Evolutionary conservation across 2,113 vertebrate species (phyloP), one percentile per base, ranked within the genome.

Genomic region (Pollachius pollachius): DNA sequence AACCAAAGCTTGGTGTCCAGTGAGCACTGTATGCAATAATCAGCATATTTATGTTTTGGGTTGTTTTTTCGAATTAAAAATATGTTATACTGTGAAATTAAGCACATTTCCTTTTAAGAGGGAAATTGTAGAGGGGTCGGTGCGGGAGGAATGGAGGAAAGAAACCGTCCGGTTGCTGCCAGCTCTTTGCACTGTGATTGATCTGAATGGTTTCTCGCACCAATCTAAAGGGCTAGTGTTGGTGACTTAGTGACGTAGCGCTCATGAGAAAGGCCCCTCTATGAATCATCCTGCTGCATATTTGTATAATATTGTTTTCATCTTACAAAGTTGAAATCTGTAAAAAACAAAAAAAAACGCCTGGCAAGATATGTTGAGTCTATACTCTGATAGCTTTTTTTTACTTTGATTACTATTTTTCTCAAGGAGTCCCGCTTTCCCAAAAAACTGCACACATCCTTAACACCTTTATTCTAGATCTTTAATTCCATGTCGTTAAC

Each of bases 11-110:
- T 74, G 76, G 80, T 81, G 85, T 87, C 72, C 81, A 71, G 73
- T 84, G 82, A 84, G 82, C 82, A 81, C 81, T 80, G 82, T 88
- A 89, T 90, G 89, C 89, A 91, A 90, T 91, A 90, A 91, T 89
- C 73, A 78, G 72, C 88, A 70, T 83, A 78, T 78, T 82, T 85
- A 83, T 82, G 75, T 72, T 69, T 78, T 13, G 7, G 21, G 21
- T 23, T 23, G 21, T 23, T 23, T 48, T 48, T 48, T 48, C 12
- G 30, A 16, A 77, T 75, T 72, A 81, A 81, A 64, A 73, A 84
- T 79, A 86, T 87, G 84, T 79, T 85, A 84, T 88, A 84, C 66
- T 69, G 23, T 71, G 71, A 70, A 75, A 67, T 30, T 61, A 83
- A 80, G 79, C 76, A 86, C 80, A 86, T 72, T 69, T 76, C 62